Evolutionary conservation across 1,140 invertebrate genomes (phyloP).

Genomic region (Drosophila ficusphila): DNA sequence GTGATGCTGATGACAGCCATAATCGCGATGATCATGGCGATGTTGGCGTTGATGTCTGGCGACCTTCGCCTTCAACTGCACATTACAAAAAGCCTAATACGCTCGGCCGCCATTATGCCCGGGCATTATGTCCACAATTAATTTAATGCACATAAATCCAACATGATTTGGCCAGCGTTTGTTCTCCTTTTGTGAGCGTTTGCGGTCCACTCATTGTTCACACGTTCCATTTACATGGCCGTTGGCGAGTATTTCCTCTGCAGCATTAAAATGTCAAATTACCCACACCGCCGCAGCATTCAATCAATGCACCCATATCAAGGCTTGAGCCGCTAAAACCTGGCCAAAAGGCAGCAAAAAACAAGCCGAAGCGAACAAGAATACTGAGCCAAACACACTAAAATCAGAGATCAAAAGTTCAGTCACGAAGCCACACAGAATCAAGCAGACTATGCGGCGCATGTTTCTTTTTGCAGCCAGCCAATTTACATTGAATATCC

Average conservation of each 20-base stretch:
- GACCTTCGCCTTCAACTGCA: slow-evolving; percentile 75
- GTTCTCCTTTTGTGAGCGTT: slow-evolving; percentile 30
- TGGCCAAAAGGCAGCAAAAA: slow-evolving; percentile 35
- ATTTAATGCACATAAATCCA: slow-evolving; percentile 59
- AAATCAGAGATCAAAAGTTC: slow-evolving; percentile 73
- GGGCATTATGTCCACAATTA: slow-evolving; percentile 49
- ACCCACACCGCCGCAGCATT: slow-evolving; percentile 51
- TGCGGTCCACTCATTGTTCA: slow-evolving; percentile 63
- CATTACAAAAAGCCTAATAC: slow-evolving; percentile 70
- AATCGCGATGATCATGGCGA: slow-evolving; percentile 4
- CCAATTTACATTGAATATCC: slow-evolving; percentile 31
- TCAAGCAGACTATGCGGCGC: slow-evolving; percentile 55
- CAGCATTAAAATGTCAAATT: slow-evolving; percentile 76
- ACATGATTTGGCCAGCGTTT: slow-evolving; percentile 5
- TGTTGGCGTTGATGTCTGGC: slow-evolving; percentile 26
- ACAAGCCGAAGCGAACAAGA: slow-evolving; percentile 9
- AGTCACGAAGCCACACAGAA: slow-evolving; percentile 74
- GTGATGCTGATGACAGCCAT: slow-evolving; percentile 42
- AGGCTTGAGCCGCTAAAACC: slow-evolving; percentile 36
- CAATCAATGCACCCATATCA: slow-evolving; percentile 73
- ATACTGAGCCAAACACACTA: slow-evolving; percentile 27
- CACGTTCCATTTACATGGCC: slow-evolving; percentile 78
- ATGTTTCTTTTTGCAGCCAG: slow-evolving; percentile 32
- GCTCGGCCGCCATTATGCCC: slow-evolving; percentile 38
- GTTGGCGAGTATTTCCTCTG: slow-evolving; percentile 68